Evolutionary conservation across 2,797 vertebrate species (phyloP).

Genomic region (Myiotriccus ornatus): DNA sequence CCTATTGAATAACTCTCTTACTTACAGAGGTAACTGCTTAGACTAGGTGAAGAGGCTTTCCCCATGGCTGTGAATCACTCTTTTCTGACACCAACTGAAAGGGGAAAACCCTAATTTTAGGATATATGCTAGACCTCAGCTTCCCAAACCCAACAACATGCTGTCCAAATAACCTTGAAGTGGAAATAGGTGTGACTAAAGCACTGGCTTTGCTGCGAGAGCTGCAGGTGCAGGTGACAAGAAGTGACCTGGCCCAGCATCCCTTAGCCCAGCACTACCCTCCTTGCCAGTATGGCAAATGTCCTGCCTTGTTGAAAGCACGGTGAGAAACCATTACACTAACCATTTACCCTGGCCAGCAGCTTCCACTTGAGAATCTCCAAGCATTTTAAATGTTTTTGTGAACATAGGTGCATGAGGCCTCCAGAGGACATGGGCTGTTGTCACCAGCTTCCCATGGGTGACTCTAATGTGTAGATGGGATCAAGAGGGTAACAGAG

Average conservation of each 20-base stretch:
- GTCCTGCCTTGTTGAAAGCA: background rate
- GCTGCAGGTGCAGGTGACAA: background rate
- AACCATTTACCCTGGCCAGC: background rate
- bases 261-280: background rate
- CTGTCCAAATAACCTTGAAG: constrained; percentile 17
- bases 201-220: background rate
- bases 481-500: background rate
- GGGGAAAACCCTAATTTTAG: constrained; percentile 8
- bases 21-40: background rate
- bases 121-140: background rate
- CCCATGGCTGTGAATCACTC: background rate
- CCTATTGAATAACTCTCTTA: background rate
- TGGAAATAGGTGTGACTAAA: background rate
- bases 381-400: background rate
- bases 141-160: background rate
- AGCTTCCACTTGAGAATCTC: background rate
- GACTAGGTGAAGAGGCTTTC: background rate
- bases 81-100: constrained; percentile 2
- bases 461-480: background rate
- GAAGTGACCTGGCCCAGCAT: background rate
- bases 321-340: rapidly evolving
- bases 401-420: background rate
- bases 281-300: background rate
- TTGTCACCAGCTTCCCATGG: background rate
- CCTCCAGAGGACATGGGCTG: background rate